These are phyloP conservation scores for Lindbergichthys nudifrons DNA, from an alignment of 2,797 vertebrate species.

Conservation along the genomic window DNA sequence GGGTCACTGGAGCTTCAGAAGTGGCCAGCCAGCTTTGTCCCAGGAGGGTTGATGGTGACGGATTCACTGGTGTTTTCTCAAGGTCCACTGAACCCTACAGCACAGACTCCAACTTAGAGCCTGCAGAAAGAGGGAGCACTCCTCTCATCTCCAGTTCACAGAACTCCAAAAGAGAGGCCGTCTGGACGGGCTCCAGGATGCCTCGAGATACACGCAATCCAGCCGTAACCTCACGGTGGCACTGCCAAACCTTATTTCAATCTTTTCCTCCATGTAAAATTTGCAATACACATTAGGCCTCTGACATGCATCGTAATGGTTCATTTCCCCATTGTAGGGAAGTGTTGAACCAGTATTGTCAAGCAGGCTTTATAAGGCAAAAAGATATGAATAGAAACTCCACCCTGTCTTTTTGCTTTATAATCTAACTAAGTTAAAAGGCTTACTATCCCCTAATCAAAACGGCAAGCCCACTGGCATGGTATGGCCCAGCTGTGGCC, in stretches of 20 bases:
- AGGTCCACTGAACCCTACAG: slow-evolving; percentile 85
- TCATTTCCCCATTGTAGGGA: slow-evolving; percentile 65
- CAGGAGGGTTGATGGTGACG: slow-evolving; percentile 80
- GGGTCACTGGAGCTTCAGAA: slow-evolving; percentile 85
- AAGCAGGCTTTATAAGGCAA: slow-evolving; percentile 66
- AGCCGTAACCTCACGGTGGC: slow-evolving; percentile 80
- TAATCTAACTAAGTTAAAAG: slow-evolving; percentile 85
- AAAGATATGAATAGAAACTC: slow-evolving; percentile 66
- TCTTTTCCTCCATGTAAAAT: slow-evolving; percentile 62
- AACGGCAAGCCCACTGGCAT: slow-evolving; percentile 90
- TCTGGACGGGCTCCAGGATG: slow-evolving; percentile 76
- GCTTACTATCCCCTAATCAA: slow-evolving; percentile 91
- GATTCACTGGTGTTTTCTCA: slow-evolving; percentile 84
- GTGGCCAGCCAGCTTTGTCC: slow-evolving; percentile 82
- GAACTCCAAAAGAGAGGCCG: slow-evolving; percentile 75
- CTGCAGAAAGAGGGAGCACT: slow-evolving; percentile 76
- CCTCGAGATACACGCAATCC: slow-evolving; percentile 76
- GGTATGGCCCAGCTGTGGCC: slow-evolving; percentile 90
- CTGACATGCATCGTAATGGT: slow-evolving; percentile 64
- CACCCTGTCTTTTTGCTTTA: slow-evolving; percentile 60
- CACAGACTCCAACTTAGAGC: slow-evolving; percentile 75
- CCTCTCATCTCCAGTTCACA: slow-evolving; percentile 82
- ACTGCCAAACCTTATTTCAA: slow-evolving; percentile 82
- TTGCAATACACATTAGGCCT: slow-evolving; percentile 53
- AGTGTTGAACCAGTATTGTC: slow-evolving; percentile 68